Percentiles rank a stretch among this genome's conserved stretches.
Conservation (phyloP, 1,140 invertebrate genomes). For the Alviniconcha marisindica region DNA sequence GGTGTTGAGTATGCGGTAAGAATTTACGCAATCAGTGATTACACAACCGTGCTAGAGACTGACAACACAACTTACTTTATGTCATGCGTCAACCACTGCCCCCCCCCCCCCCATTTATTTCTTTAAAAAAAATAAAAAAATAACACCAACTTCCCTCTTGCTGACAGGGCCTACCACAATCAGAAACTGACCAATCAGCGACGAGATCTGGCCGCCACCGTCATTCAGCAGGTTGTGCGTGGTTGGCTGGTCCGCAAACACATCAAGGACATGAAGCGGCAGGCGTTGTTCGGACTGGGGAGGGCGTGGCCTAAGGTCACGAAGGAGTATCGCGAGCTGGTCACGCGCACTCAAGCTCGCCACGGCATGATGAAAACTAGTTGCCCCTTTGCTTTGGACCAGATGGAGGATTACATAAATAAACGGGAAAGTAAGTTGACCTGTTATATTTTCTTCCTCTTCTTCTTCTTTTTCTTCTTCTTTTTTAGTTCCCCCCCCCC, state of each 20-base stretch:
- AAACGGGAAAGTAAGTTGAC: conserved; percentile 56
- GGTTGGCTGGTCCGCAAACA: conserved; percentile 54
- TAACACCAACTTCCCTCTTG: not conserved
- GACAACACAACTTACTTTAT: no score
- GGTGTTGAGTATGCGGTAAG: no score
- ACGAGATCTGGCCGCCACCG: conserved; percentile 43
- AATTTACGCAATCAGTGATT: no score
- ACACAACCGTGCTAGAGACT: no score
- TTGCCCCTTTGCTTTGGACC: conserved; percentile 51
- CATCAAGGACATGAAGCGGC: conserved; percentile 53
- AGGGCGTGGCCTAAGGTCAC: conserved; percentile 58
- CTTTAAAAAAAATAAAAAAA: no score
- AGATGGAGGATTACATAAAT: conserved; percentile 58
- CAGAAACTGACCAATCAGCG: conserved; percentile 53
- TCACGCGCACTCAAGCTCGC: conserved; percentile 55
- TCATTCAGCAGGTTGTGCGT: conserved; percentile 56
- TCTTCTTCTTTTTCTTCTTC: no score
- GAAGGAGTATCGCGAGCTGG: conserved; percentile 56
- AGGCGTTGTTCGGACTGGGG: conserved; percentile 60
- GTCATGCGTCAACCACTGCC: no score
- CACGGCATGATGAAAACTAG: conserved; percentile 49
- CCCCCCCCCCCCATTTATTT: no score
- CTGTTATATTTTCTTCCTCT: no score
- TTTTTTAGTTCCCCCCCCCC: no score
- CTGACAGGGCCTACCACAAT: conserved; percentile 53